Evolutionary conservation across 2,797 vertebrate genomes (phyloP), one percentile per base, ranked within the genome.

Genomic region (Lemur catta): DNA sequence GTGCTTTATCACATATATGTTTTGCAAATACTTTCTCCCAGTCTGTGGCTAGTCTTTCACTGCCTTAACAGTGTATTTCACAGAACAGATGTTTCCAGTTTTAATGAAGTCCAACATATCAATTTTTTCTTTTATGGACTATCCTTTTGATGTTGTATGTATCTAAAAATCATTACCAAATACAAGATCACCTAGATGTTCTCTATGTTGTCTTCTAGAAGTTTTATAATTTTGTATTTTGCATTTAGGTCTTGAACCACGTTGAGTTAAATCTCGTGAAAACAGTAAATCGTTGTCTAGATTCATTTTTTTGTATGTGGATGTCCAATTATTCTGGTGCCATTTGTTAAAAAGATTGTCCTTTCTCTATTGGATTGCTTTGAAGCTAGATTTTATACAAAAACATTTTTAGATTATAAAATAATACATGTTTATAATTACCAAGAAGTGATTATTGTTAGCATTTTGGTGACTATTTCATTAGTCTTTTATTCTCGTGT

Each of bases 81-180:
- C 5, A 43, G 48, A 67, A 20, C 10, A 67, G 20, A 84, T 89
- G 18, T n/a, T 82, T 92, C 74, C 48, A 52, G 26, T 72, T 72
- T 69, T 86, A 52, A 81, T 57, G 28, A 75, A 93, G 18, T 43
- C 6, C 2, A 85, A 84, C 38, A 75, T 93, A 75, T 63, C 6
- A 55, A 61, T 50, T 67, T 81, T 89, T 89, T 50, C 24, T 92
- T 82, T 74, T n/a, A 65, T 30, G 52, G 57, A 74, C 24, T 9
- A 14, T 20, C 0, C 6, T 75, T 81, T 80, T 74, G 28, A 55
- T 76, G 15, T 80, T 69, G 33, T 35, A 59, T 72, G 13, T 28
- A 57, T 52, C n/a, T 88, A 82, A 93, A 78, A 87, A 30, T 57
- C 41, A 33, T 84, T 35, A 93, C n/a, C 9, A 85, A 84, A 96